Evolutionary conservation across 2,888 invertebrate genomes (phyloP).

Genomic region (Mimumesa dahlbomi): DNA sequence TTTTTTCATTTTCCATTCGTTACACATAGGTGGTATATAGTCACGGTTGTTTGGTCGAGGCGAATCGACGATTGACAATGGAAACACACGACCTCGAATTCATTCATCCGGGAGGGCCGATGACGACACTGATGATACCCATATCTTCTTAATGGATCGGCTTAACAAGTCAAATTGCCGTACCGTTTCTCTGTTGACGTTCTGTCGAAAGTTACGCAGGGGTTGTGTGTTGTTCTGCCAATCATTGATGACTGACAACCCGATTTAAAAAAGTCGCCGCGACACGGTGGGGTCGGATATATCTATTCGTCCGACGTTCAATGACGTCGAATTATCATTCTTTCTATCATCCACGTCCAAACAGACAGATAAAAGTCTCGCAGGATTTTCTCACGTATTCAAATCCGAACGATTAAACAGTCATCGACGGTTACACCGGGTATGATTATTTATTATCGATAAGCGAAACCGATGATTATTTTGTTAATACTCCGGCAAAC

Average conservation of each 20-base stretch:
- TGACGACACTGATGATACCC: slow-evolving; percentile 43
- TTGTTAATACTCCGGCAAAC: no score
- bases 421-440: no score
- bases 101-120: slow-evolving; percentile 23
- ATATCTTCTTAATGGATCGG: slow-evolving; percentile 56
- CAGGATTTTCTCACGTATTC: no score
- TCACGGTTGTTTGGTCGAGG: not conserved
- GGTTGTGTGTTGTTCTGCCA: slow-evolving; percentile 39
- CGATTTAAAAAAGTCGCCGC: slow-evolving; percentile 36
- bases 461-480: no score
- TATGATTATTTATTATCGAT: no score
- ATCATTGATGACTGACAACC: slow-evolving; percentile 51
- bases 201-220: slow-evolving; percentile 37
- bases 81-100: slow-evolving; percentile 31
- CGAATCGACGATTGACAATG: slow-evolving; percentile 12
- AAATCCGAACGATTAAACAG: no score
- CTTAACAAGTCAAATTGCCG: slow-evolving; percentile 61
- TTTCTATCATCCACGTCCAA: no score
- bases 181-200: slow-evolving; percentile 41
- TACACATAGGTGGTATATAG: not conserved
- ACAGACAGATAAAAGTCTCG: no score
- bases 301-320: no score
- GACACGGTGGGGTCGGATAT: slow-evolving; percentile 1
- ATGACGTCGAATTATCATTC: no score
- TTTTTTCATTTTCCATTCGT: not conserved